A percentile compares a stretch with the other conserved stretches of the same genome.
Evolutionary conservation across 2,113 vertebrate genomes (phyloP).

Genomic region (Anolis carolinensis): DNA sequence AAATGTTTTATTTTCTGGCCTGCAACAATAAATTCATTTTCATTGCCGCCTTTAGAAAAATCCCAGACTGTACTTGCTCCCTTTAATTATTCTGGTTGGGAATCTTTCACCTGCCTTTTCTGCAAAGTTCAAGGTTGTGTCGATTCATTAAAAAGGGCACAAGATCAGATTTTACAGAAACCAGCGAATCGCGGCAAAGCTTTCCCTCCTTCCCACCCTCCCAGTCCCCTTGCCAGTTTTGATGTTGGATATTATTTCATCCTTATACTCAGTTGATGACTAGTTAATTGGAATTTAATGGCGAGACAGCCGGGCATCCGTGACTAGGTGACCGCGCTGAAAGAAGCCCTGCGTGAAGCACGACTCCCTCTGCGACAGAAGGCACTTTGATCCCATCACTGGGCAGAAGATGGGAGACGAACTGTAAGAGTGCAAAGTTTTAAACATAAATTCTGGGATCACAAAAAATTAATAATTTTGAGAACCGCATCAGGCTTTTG

Average conservation of each 20-base stretch:
- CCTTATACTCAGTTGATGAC: background rate
- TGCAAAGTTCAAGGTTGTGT: background rate
- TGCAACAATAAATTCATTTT: no score
- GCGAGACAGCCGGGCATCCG: background rate
- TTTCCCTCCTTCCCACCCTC: background rate
- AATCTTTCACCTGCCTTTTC: background rate
- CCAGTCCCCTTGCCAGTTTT: background rate
- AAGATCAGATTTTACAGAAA: background rate
- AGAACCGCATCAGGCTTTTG: background rate
- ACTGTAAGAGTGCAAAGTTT: background rate
- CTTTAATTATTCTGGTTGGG: background rate
- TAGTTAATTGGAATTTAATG: background rate
- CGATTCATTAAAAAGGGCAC: background rate
- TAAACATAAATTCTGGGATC: background rate
- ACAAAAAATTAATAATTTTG: background rate
- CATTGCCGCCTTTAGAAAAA: background rate
- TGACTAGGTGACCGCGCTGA: background rate
- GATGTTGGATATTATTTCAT: conserved; percentile 13
- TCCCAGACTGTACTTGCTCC: background rate
- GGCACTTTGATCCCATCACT: background rate
- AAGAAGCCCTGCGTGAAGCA: background rate
- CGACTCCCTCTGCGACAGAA: background rate
- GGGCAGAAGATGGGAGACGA: background rate
- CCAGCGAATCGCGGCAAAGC: background rate
- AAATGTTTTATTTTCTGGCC: no score